phyloP scores from a whole-genome alignment of 2,113 vertebrate genomes.

The Phoxinus phoxinus region DNA sequence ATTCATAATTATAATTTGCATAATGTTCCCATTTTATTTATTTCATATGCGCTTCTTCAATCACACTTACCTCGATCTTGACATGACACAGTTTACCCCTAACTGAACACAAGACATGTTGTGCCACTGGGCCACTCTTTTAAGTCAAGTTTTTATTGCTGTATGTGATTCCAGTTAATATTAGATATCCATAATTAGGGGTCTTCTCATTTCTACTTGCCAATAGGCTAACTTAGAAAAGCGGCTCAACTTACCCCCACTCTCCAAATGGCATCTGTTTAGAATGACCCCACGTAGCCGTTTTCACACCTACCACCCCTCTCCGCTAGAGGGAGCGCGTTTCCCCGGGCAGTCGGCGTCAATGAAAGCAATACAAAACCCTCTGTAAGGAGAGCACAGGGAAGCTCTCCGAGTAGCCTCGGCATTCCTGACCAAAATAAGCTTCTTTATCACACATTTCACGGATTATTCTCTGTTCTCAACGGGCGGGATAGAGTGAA shows the following conservation, averaged over 20 bases:
- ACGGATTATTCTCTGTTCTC: neutral
- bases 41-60: neutral
- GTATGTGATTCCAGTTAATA: neutral
- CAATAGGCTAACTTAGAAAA: neutral
- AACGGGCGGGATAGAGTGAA: neutral
- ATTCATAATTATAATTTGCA: neutral
- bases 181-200: neutral
- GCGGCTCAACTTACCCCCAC: neutral
- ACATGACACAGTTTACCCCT: neutral
- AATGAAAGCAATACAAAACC: slow-evolving; percentile 57
- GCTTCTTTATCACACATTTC: neutral
- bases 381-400: slow-evolving; percentile 31
- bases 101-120: neutral
- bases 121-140: neutral
- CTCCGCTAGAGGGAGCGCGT: slow-evolving; percentile 41
- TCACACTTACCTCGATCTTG: neutral
- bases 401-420: slow-evolving; percentile 39
- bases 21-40: neutral
- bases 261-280: neutral
- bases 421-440: slow-evolving; percentile 26
- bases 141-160: neutral
- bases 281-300: slow-evolving; percentile 9
- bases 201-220: neutral
- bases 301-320: slow-evolving; percentile 41
- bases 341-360: slow-evolving; percentile 21